Conservation (phyloP, 2,797 vertebrate species). For the Chaenodraco wilsoni region DNA sequence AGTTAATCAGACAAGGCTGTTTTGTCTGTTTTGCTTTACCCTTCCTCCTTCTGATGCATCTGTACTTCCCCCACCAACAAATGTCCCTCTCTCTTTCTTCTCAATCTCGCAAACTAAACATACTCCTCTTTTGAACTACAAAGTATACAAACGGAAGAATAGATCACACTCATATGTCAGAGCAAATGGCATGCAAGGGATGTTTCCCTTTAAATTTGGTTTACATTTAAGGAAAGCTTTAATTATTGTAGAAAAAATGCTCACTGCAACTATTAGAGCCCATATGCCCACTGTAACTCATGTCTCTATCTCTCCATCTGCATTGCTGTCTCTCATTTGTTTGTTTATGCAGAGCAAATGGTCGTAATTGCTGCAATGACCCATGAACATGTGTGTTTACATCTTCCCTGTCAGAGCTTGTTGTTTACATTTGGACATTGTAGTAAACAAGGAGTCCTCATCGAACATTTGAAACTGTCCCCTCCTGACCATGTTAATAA, state of each 20-base stretch:
- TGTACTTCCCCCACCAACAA: neutral
- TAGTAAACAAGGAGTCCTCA: conserved; percentile 60
- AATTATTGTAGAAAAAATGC: conserved; percentile 15
- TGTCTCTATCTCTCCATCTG: conserved; percentile 35
- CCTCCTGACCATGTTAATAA: neutral
- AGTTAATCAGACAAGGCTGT: neutral
- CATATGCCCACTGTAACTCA: conserved; percentile 9
- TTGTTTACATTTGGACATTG: conserved; percentile 50
- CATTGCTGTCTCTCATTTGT: conserved; percentile 41
- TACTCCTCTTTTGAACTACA: conserved; percentile 14
- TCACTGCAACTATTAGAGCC: conserved; percentile 11
- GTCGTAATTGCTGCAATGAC: conserved; percentile 63
- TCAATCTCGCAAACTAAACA: conserved; percentile 10
- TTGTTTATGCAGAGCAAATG: conserved; percentile 68
- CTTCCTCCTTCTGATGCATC: conserved; percentile 7
- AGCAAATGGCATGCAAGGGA: neutral
- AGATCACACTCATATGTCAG: conserved; percentile 15
- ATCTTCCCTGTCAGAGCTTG: conserved; percentile 37
- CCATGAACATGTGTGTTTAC: conserved; percentile 55
- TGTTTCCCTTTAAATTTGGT: conserved; percentile 21
- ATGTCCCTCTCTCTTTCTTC: conserved; percentile 2
- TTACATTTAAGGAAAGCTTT: conserved; percentile 12
- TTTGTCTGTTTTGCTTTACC: neutral
- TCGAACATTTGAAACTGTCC: conserved; percentile 50
- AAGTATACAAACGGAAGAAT: neutral